Base-by-base conservation (phyloP, 2,113 vertebrate species). In the Caloenas nicobarica region DNA sequence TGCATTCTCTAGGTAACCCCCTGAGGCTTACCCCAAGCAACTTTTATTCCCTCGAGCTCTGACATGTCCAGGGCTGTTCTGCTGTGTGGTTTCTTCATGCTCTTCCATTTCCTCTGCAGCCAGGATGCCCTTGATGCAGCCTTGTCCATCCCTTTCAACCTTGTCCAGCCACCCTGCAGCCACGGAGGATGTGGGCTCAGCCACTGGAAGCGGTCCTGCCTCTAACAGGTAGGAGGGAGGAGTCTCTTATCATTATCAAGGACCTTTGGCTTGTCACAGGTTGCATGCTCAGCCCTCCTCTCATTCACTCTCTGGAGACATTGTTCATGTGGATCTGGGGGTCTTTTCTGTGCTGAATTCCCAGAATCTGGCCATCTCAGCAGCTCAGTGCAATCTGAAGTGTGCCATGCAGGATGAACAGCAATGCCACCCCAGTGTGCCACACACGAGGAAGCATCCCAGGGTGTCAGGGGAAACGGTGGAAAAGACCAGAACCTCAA, bases 161-260 rank as follows among this genome's bases (percentile, higher is more conserved):
- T 42, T 36, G 34, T 16, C 1, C 1, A 1, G 19, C 28, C 0
- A 4, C 16, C 16, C 62, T 51, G 34, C 36, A 56, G 61, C 62
- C 22, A 19, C 34, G 46, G 11, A 72, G 46, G 46, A 34, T 31
- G 38, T 23, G n/a, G 29, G 13, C 38, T 81, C 14, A 40, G 48
- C 22, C n/a, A 19, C 38, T 16, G 51, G 31, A 57, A 70, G n/a
- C 46, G 15, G 33, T 40, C 21, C 36, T 77, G 50, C 11, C 38
- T 11, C 36, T 33, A 58, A 23, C 16, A 53, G 33, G 57, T 44
- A 64, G 28, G 12, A 42, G 3, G 6, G 10, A 74, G 7, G 7
- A 68, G 40, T 42, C 28, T 66, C n/a, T 54, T 13, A 10, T 25
- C 38, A n/a, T 40, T 74, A 61, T 34, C 38, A 22, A 68, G 69